Conservation (phyloP, 2,888 invertebrate genomes). For the Caenorhabditis imperialis region DNA sequence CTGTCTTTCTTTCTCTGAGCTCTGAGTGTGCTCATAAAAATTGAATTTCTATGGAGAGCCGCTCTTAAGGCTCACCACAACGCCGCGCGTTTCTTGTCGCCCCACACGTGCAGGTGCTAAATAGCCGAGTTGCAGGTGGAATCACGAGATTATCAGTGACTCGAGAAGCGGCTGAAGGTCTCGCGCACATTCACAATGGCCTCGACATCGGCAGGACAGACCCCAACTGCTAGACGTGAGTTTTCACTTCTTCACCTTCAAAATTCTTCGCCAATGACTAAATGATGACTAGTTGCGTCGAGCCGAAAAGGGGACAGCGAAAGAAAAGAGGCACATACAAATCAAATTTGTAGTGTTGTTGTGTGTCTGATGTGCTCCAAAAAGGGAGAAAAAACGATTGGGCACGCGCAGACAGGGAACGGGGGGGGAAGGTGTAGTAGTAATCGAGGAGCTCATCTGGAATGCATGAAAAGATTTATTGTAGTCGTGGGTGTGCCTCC, state of each 20-base stretch:
- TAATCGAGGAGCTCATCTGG: slow-evolving; percentile 50
- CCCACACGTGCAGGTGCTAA: slow-evolving; percentile 18
- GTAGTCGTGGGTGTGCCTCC: too few relatives aligned
- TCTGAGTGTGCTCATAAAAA: slow-evolving; percentile 11
- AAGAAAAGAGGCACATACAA: slow-evolving; percentile 22
- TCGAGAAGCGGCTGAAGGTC: not conserved
- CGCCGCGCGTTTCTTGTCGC: too few relatives aligned
- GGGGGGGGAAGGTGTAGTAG: slow-evolving; percentile 2
- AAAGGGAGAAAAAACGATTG: slow-evolving; percentile 22
- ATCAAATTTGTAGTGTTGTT: slow-evolving; percentile 50
- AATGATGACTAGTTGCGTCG: not conserved
- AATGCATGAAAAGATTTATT: slow-evolving; percentile 39
- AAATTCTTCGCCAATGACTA: not conserved
- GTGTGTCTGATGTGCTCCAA: slow-evolving; percentile 24
- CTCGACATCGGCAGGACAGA: slow-evolving; percentile 45
- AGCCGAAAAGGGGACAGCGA: not conserved
- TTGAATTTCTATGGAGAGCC: slow-evolving; percentile 16
- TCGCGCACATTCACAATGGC: slow-evolving; percentile 35
- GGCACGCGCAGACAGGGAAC: slow-evolving; percentile 1
- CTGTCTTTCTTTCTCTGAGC: not conserved
- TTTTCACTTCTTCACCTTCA: slow-evolving; percentile 1
- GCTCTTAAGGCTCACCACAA: too few relatives aligned
- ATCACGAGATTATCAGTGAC: slow-evolving; percentile 3
- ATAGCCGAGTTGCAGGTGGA: slow-evolving; percentile 23
- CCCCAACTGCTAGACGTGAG: slow-evolving; percentile 21